These are phyloP conservation scores for Aricia artaxerxes DNA, from an alignment of 2,888 invertebrate genomes.

Conservation along the genomic window DNA sequence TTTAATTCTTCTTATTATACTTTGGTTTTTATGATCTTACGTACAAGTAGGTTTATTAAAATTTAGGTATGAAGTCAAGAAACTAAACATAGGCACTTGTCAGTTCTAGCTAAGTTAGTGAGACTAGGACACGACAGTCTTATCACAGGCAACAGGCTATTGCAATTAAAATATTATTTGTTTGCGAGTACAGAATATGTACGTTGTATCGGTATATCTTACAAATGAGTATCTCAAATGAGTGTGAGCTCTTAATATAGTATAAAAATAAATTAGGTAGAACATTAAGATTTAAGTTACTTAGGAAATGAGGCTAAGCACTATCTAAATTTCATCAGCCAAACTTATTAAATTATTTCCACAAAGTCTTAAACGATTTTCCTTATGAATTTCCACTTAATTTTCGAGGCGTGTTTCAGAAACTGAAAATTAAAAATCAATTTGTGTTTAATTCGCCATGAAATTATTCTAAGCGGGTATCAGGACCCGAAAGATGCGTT, in stretches of 20 bases:
- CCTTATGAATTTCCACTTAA: neutral
- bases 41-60: neutral
- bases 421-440: constrained; percentile 23
- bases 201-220: too few relatives aligned
- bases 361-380: neutral
- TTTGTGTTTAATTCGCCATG: constrained; percentile 3
- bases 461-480: constrained; percentile 13
- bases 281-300: neutral
- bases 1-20: neutral
- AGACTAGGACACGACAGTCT: too few relatives aligned
- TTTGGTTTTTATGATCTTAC: neutral
- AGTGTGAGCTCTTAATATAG: too few relatives aligned
- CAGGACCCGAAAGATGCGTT: constrained; percentile 10
- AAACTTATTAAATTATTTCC: neutral
- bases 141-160: too few relatives aligned
- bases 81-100: too few relatives aligned
- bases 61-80: too few relatives aligned
- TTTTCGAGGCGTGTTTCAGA: neutral
- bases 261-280: too few relatives aligned
- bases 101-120: too few relatives aligned
- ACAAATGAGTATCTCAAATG: too few relatives aligned
- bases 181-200: too few relatives aligned
- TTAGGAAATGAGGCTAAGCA: neutral
- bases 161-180: too few relatives aligned
- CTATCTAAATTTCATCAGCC: neutral